Evolutionary conservation across 2,888 invertebrate species (phyloP), one percentile per base, ranked within the genome.

Genomic region (Antitype chi): DNA sequence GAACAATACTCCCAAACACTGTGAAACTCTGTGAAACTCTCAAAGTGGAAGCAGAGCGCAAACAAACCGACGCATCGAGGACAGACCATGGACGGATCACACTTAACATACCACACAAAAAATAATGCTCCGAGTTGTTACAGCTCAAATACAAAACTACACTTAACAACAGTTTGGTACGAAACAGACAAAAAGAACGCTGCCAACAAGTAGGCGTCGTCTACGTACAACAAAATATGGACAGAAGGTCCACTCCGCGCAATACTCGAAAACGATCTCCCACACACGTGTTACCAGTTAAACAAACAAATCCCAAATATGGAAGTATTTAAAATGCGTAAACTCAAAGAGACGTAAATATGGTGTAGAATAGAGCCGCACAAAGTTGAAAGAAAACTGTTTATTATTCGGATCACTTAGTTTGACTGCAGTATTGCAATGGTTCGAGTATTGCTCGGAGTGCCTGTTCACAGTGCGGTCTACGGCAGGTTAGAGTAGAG

Each of bases 21-120:
- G 63, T 32, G 60, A 76, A 81, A 62, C 49, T 59, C 52, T 49
- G 63, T 32, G 60, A 76, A 81, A 62, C 49, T 59, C 55, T 75
- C 25, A 28, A 59, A 69, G 59, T 72, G 52, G 55, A 68, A 85
- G 70, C 64, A 75, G 75, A 70, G 64, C 60, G 62, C 60, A 82
- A 78, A 85, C 32, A 71, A 85, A 85, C 74, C 49, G 68, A 67
- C 84, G 84, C 85, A 80, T 77, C 80, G 82, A 88, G 89, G 87
- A 91, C 86, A 90, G 90, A 84, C 89, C 91, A 89, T 94, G 94
- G 94, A 95, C 94, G 94, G 94, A 95, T 94, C 93, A 90, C 91
- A 92, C 92, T 90, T 88, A 89, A 91, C 86, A 89, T 82, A 90
- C 86, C 78, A 66, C 73, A 82, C 70, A 64, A 81, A 71, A 77